These are phyloP conservation scores for Myotis planiceps DNA, from an alignment of 2,797 vertebrate genomes.

Conservation along the genomic window DNA sequence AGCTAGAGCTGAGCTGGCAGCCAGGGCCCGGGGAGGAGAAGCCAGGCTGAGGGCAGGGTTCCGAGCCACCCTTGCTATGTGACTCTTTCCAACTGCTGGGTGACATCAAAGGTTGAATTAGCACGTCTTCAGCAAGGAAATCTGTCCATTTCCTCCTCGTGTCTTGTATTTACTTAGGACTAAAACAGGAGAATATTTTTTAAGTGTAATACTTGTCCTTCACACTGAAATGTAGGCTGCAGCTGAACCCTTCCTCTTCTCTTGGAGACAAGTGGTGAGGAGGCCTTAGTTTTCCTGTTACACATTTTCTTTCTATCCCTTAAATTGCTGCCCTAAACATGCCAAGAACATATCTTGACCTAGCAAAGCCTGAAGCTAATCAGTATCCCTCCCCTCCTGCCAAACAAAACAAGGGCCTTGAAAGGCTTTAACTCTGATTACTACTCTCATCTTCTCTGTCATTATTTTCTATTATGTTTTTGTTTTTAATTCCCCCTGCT, in stretches of 20 bases:
- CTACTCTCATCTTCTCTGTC: not conserved
- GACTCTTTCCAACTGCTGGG: not conserved
- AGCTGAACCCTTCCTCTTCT: not conserved
- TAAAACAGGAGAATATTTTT: not conserved
- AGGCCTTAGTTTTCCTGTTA: not conserved
- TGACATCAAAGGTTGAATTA: not conserved
- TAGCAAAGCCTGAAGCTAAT: not conserved
- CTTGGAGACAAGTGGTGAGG: not conserved
- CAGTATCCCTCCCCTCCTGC: not conserved
- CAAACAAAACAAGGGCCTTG: not conserved
- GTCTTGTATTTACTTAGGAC: not conserved
- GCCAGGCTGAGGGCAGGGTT: not conserved
- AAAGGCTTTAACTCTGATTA: not conserved
- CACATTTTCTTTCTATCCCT: not conserved
- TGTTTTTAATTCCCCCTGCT: not conserved
- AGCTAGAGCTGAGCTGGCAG: not conserved
- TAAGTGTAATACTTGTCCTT: not conserved
- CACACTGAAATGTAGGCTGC: not conserved
- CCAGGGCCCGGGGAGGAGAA: not conserved
- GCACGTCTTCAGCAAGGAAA: not conserved
- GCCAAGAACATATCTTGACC: not conserved
- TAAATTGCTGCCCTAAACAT: not conserved
- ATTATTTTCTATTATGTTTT: not conserved
- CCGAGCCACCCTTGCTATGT: not conserved
- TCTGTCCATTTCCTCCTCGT: not conserved